These are phyloP conservation scores for Erebia palarica DNA, from an alignment of 2,888 invertebrate species.

Conservation along the genomic window DNA sequence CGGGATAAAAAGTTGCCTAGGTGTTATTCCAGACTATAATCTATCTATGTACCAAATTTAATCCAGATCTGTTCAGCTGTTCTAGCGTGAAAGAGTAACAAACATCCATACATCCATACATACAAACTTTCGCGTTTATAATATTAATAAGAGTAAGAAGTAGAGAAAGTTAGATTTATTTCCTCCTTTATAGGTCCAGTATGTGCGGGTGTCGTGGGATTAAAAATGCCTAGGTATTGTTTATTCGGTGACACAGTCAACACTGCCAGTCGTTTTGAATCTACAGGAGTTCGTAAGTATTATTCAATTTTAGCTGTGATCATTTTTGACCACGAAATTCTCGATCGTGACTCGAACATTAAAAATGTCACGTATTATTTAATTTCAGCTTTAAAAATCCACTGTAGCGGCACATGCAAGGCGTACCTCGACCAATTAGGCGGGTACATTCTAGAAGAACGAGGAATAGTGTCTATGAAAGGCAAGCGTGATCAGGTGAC, in stretches of 20 bases:
- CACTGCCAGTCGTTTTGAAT: constrained; percentile 94
- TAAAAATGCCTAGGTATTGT: constrained; percentile 97
- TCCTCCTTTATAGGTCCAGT: constrained; percentile 87
- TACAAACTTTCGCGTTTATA: too few species aligned
- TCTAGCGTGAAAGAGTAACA: too few species aligned
- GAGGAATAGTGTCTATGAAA: constrained; percentile 91
- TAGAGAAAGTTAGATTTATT: too few species aligned
- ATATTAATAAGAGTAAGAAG: too few species aligned
- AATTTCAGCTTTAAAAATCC: constrained; percentile 88
- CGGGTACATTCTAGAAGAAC: constrained; percentile 88
- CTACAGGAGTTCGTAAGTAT: constrained; percentile 88
- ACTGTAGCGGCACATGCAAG: constrained; percentile 90
- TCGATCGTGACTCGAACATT: background rate
- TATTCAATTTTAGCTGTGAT: background rate
- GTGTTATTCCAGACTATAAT: too few species aligned
- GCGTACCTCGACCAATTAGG: constrained; percentile 86
- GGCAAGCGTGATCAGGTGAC: constrained; percentile 92
- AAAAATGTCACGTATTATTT: background rate
- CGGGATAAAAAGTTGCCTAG: too few species aligned
- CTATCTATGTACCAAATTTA: too few species aligned
- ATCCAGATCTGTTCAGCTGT: too few species aligned
- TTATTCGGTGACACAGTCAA: constrained; percentile 97
- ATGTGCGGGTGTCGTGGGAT: constrained; percentile 95
- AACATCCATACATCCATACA: too few species aligned
- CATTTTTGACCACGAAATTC: background rate